Evolutionary conservation across 1,140 invertebrate species (phyloP).

Genomic region (Sesamia nonagrioides): DNA sequence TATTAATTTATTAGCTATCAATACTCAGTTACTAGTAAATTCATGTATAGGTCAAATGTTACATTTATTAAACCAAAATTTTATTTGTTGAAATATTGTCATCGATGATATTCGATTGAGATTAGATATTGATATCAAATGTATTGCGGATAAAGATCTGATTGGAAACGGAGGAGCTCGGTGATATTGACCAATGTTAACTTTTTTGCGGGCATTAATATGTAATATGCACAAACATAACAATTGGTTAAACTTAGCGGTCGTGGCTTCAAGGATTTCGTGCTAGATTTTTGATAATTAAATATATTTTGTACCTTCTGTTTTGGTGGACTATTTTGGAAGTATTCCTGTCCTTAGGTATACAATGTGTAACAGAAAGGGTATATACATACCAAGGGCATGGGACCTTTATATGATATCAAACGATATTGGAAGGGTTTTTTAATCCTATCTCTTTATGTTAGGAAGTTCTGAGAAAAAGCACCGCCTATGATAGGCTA

Average conservation of each 20-base stretch:
- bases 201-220: slow-evolving; percentile 36
- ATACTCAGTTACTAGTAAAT: slow-evolving; percentile 25
- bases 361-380: too few relatives aligned
- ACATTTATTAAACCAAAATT: slow-evolving; percentile 15
- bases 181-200: slow-evolving; percentile 37
- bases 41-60: slow-evolving; percentile 21
- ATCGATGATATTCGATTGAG: not conserved
- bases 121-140: slow-evolving; percentile 36
- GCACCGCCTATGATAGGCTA: too few relatives aligned
- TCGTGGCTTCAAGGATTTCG: not conserved
- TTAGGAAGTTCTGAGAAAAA: too few relatives aligned
- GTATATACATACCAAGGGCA: too few relatives aligned
- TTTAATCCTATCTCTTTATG: too few relatives aligned
- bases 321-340: too few relatives aligned
- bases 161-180: slow-evolving; percentile 9
- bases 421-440: too few relatives aligned
- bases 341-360: too few relatives aligned
- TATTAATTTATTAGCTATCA: slow-evolving; percentile 38
- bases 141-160: slow-evolving; percentile 14
- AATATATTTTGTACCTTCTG: not conserved
- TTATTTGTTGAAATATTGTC: not conserved
- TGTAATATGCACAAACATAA: slow-evolving; percentile 34
- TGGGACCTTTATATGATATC: too few relatives aligned
- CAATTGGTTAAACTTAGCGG: not conserved
- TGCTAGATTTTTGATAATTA: not conserved